Evolutionary conservation across 2,797 vertebrate species (phyloP).

Genomic region (Centropyge bicolor): DNA sequence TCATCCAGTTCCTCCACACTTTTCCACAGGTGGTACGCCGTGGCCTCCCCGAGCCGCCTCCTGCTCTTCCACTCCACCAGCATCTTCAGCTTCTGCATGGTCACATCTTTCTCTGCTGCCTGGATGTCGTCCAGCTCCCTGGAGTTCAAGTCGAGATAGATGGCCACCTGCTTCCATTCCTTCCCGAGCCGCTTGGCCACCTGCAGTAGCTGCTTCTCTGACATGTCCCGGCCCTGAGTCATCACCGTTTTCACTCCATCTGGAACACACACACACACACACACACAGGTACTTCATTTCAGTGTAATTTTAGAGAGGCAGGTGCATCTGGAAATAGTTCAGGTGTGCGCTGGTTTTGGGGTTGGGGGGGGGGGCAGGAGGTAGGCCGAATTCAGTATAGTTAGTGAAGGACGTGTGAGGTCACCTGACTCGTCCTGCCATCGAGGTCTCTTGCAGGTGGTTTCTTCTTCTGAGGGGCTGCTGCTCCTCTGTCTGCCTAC

Average conservation of each 20-base stretch:
- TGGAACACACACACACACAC: slow-evolving; percentile 54
- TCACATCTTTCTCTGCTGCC: slow-evolving; percentile 76
- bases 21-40: slow-evolving; percentile 65
- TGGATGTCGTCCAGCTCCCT: slow-evolving; percentile 85
- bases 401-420: not conserved
- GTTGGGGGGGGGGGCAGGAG: slow-evolving; percentile 5
- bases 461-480: slow-evolving; percentile 81
- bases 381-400: not conserved
- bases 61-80: slow-evolving; percentile 85
- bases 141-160: slow-evolving; percentile 83
- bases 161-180: slow-evolving; percentile 87
- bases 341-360: not conserved
- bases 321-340: slow-evolving; percentile 2
- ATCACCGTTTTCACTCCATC: slow-evolving; percentile 62
- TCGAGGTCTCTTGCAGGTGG: slow-evolving; percentile 80
- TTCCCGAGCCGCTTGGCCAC: slow-evolving; percentile 86
- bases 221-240: slow-evolving; percentile 66
- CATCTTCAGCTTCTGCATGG: slow-evolving; percentile 86
- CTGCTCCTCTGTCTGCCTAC: slow-evolving; percentile 76
- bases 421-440: slow-evolving; percentile 81
- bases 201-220: slow-evolving; percentile 86
- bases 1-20: slow-evolving; percentile 74
- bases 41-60: slow-evolving; percentile 73
- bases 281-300: slow-evolving; percentile 6
- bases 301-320: not conserved